Conservation (phyloP, 37 sponge, comb jelly and placozoan species). For the Beroe ovata region DNA sequence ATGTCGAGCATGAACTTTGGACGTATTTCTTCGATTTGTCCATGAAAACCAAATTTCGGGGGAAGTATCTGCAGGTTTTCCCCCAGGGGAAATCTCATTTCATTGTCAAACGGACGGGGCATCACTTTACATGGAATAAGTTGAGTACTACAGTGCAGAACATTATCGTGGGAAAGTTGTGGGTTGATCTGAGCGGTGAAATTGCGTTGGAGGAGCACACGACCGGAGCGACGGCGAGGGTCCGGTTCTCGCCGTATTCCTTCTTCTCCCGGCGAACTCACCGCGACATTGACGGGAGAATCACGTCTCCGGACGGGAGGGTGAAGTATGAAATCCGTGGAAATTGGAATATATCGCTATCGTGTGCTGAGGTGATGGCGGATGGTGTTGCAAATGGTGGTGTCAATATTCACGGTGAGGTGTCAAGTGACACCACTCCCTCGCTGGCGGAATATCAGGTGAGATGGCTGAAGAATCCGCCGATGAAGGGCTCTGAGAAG, state of each 20-base stretch:
- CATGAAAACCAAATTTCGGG: slow-evolving; percentile 93
- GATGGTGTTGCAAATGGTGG: slow-evolving; percentile 40
- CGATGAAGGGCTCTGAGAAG: slow-evolving; percentile 68
- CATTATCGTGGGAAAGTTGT: slow-evolving; percentile 96
- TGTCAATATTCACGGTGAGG: slow-evolving; percentile 47
- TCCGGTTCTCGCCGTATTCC: slow-evolving; percentile 90
- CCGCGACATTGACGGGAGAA: slow-evolving; percentile 76
- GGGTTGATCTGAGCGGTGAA: slow-evolving; percentile 97
- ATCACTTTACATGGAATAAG: slow-evolving; percentile 91
- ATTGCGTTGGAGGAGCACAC: slow-evolving; percentile 84
- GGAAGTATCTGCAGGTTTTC: slow-evolving; percentile 84
- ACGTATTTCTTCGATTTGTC: slow-evolving; percentile 92
- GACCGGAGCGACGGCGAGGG: slow-evolving; percentile 75
- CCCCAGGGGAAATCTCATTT: slow-evolving; percentile 85
- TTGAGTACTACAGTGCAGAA: slow-evolving; percentile 86
- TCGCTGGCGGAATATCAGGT: neutral
- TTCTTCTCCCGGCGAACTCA: slow-evolving; percentile 70
- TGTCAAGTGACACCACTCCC: neutral
- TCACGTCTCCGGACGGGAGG: slow-evolving; percentile 70
- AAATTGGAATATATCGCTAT: slow-evolving; percentile 84
- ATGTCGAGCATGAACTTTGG: slow-evolving; percentile 92
- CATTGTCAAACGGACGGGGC: slow-evolving; percentile 78
- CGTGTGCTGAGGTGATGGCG: slow-evolving; percentile 71
- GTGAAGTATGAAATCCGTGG: slow-evolving; percentile 76
- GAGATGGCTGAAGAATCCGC: slow-evolving; percentile 27